A percentile compares a stretch with the other conserved stretches of the same genome.
Evolutionary conservation across 2,888 invertebrate species (phyloP).

Genomic region (Drosophila lacicola): DNA sequence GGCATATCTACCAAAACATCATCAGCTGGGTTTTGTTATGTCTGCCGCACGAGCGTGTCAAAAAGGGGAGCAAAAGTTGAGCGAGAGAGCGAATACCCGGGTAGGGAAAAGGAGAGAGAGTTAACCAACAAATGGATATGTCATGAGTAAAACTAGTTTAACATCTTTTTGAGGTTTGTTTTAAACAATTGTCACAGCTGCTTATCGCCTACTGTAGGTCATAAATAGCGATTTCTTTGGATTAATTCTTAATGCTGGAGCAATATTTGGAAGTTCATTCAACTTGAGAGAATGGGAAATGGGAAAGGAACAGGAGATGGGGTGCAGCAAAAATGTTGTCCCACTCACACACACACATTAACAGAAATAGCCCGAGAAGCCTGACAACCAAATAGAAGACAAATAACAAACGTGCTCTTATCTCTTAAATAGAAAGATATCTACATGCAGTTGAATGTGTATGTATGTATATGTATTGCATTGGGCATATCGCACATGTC

Average conservation of each 20-base stretch:
- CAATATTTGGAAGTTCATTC: constrained; percentile 62
- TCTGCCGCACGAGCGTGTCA: constrained; percentile 48
- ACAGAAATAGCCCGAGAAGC: constrained; percentile 9
- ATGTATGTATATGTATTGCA: constrained; percentile 10
- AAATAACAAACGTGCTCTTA: constrained; percentile 46
- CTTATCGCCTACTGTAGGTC: constrained; percentile 57
- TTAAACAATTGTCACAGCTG: constrained; percentile 53
- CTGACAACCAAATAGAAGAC: constrained; percentile 21
- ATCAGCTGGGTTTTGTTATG: constrained; percentile 77
- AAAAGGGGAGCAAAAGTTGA: constrained; percentile 17
- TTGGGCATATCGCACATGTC: constrained; percentile 55
- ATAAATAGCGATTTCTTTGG: constrained; percentile 49
- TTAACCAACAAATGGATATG: constrained; percentile 27
- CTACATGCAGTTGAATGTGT: constrained; percentile 9
- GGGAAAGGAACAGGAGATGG: constrained; percentile 21
- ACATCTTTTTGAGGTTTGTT: constrained; percentile 26
- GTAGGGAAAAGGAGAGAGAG: neutral
- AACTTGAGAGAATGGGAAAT: constrained; percentile 52
- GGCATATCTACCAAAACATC: constrained; percentile 72
- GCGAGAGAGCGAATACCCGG: constrained; percentile 1
- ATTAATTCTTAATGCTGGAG: constrained; percentile 21
- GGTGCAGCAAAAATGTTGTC: constrained; percentile 27
- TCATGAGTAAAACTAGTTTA: constrained; percentile 53
- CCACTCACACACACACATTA: constrained; percentile 23
- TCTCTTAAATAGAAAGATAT: constrained; percentile 40